Evolutionary conservation across 1,140 invertebrate genomes (phyloP).

Genomic region (Lordiphosa stackelbergi): DNA sequence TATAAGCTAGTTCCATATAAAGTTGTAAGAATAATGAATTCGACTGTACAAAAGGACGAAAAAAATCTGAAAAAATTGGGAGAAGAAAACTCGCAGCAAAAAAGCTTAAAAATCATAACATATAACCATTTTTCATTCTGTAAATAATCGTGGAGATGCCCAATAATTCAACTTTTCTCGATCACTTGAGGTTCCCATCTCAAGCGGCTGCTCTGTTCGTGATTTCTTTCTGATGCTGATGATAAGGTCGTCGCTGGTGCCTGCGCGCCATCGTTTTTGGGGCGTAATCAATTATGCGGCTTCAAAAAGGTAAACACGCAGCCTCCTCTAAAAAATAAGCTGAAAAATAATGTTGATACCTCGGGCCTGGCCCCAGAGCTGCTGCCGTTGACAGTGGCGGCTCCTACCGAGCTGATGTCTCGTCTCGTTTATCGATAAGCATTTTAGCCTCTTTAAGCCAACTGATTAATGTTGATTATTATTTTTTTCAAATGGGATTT

Average conservation of each 20-base stretch:
- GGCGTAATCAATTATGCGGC: slow-evolving; percentile 65
- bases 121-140: too few species aligned
- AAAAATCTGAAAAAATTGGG: too few species aligned
- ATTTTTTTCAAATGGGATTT: slow-evolving; percentile 11
- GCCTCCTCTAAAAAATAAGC: slow-evolving; percentile 19
- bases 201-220: slow-evolving; percentile 4
- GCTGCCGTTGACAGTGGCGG: slow-evolving; percentile 39
- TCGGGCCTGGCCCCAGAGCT: slow-evolving; percentile 14
- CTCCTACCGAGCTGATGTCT: slow-evolving; percentile 15
- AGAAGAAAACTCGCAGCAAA: too few species aligned
- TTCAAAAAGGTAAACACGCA: slow-evolving; percentile 54
- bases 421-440: slow-evolving; percentile 66
- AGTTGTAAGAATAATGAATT: too few species aligned
- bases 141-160: too few species aligned
- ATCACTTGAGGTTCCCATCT: too few species aligned
- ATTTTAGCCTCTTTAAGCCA: slow-evolving; percentile 39
- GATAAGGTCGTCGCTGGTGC: slow-evolving; percentile 24
- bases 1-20: too few species aligned
- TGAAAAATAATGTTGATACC: slow-evolving; percentile 21
- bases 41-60: too few species aligned
- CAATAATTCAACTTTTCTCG: too few species aligned
- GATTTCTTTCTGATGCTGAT: slow-evolving; percentile 21
- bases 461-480: slow-evolving; percentile 73
- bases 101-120: too few species aligned
- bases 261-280: slow-evolving; percentile 14